Percentiles rank a stretch among this genome's conserved stretches.
phyloP scores from a whole-genome alignment of 2,113 vertebrate genomes.

The Embiotoca jacksoni region DNA sequence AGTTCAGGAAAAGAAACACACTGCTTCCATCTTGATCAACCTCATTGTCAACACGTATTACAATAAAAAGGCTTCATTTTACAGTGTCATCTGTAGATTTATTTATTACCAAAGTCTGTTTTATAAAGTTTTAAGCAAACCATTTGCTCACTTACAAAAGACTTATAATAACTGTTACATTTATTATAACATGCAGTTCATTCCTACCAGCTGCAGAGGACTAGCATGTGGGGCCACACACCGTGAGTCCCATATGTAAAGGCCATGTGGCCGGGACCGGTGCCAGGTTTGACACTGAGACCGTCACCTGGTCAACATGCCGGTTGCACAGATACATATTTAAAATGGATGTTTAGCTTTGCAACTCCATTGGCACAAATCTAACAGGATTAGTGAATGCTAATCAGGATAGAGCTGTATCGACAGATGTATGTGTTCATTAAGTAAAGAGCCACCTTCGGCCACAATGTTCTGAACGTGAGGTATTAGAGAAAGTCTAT shows the following conservation, averaged over 20 bases:
- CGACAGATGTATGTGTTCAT: constrained; percentile 68
- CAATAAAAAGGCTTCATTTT: too few species aligned
- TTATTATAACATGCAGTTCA: not conserved
- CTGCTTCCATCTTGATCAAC: too few species aligned
- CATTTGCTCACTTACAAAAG: not conserved
- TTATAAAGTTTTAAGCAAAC: not conserved
- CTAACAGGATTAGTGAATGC: constrained; percentile 58
- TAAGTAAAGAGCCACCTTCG: constrained; percentile 59
- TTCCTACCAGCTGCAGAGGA: not conserved
- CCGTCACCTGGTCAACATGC: constrained; percentile 9
- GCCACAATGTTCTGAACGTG: constrained; percentile 47
- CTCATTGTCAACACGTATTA: too few species aligned
- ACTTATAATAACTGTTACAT: not conserved
- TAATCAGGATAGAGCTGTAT: constrained; percentile 66
- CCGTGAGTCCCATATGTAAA: constrained; percentile 28
- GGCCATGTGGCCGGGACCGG: constrained; percentile 27
- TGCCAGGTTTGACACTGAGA: constrained; percentile 10
- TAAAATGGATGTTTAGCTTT: constrained; percentile 20
- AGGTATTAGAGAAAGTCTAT: constrained; percentile 73
- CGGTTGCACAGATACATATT: constrained; percentile 14
- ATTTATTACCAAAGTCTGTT: too few species aligned
- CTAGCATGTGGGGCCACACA: constrained; percentile 17
- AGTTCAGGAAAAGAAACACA: too few species aligned
- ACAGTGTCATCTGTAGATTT: too few species aligned
- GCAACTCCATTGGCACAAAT: constrained; percentile 37